These are phyloP conservation scores for Orthonyx spaldingii DNA, from an alignment of 2,113 vertebrate genomes.

Conservation along the genomic window DNA sequence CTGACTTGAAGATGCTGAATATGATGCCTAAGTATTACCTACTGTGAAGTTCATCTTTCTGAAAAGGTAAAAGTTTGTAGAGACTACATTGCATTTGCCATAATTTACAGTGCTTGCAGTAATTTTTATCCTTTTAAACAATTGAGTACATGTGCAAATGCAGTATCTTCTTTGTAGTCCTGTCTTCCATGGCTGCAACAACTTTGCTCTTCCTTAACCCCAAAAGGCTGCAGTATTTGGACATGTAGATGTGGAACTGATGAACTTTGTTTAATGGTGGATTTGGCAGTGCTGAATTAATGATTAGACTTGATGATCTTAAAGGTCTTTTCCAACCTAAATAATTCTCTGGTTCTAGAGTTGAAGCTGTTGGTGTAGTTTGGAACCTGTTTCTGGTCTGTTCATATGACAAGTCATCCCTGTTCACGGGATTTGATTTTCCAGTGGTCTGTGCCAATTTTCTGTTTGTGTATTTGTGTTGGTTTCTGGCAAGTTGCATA, in stretches of 20 bases:
- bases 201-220: background rate
- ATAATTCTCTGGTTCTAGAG: background rate
- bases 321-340: background rate
- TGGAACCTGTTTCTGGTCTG: background rate
- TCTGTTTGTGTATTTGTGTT: background rate
- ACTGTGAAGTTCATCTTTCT: background rate
- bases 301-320: fast-evolving
- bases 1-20: background rate
- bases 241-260: background rate
- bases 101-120: background rate
- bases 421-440: background rate
- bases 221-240: background rate
- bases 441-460: background rate
- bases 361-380: background rate
- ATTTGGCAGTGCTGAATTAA: background rate
- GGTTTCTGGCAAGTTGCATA: background rate
- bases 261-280: background rate
- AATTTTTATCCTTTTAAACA: background rate
- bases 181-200: background rate
- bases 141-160: background rate
- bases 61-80: background rate
- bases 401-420: background rate
- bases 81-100: background rate
- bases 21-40: background rate
- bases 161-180: background rate